Percentiles rank a stretch among this genome's conserved stretches.
These are phyloP conservation scores for Chiloscyllium plagiosum DNA, from an alignment of 2,113 vertebrate species.

Conservation along the genomic window DNA sequence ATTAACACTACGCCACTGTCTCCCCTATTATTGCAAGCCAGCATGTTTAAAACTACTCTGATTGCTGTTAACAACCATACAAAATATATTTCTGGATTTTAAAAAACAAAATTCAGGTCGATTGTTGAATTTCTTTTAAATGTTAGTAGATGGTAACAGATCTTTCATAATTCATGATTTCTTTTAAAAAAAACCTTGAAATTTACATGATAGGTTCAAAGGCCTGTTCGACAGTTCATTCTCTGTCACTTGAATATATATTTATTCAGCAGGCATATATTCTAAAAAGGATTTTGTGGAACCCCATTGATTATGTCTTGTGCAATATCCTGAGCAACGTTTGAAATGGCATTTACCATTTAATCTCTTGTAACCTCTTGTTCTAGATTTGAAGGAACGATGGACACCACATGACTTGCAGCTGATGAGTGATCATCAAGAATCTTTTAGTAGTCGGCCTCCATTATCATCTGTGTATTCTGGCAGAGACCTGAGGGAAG, in stretches of 20 bases:
- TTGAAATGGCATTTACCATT: background rate
- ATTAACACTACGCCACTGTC: too few species aligned
- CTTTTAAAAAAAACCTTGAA: background rate
- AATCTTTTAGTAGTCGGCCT: background rate
- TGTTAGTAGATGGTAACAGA: background rate
- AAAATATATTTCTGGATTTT: background rate
- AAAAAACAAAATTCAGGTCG: background rate
- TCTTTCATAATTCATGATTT: background rate
- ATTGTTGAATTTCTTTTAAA: background rate
- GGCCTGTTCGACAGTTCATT: background rate
- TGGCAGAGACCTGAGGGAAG: background rate
- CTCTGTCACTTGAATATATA: background rate
- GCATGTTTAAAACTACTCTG: background rate
- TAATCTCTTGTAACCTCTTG: background rate
- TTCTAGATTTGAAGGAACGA: constrained; percentile 17
- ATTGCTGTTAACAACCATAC: background rate
- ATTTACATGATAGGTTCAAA: background rate
- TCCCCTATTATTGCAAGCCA: background rate
- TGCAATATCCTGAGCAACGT: background rate
- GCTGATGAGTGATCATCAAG: constrained; percentile 4
- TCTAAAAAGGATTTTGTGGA: background rate
- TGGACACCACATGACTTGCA: constrained; percentile 14
- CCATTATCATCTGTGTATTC: constrained; percentile 15
- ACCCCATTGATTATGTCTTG: background rate
- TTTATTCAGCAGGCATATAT: background rate